Evolutionary conservation across 1,140 invertebrate species (phyloP).

Genomic region (Sinella curviseta): DNA sequence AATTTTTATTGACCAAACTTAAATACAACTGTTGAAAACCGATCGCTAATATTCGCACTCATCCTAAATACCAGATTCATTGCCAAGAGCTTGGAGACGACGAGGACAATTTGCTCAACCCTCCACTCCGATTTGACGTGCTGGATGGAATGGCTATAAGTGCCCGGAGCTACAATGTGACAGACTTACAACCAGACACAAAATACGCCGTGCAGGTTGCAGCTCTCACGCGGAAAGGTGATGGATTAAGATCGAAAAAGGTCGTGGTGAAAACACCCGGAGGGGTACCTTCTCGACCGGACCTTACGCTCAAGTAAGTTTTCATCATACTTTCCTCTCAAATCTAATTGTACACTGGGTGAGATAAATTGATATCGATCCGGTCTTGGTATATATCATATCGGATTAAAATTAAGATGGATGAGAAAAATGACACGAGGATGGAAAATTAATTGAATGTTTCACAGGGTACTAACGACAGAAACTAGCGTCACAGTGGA

Average conservation of each 20-base stretch:
- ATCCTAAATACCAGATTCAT: too few relatives aligned
- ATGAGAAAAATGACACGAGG: background rate
- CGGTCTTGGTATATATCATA: background rate
- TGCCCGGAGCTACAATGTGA: conserved; percentile 78
- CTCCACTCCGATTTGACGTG: conserved; percentile 80
- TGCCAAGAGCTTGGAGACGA: conserved; percentile 86
- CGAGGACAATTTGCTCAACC: conserved; percentile 77
- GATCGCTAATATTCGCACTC: too few relatives aligned
- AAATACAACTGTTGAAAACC: too few relatives aligned
- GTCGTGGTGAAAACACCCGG: conserved; percentile 85
- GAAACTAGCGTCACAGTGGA: conserved; percentile 83
- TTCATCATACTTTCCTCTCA: background rate
- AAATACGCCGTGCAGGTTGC: conserved; percentile 90
- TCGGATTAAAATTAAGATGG: background rate
- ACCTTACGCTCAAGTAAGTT: conserved; percentile 77
- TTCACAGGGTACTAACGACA: conserved; percentile 70
- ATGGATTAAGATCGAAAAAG: conserved; percentile 82
- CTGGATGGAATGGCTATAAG: conserved; percentile 71
- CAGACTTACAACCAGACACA: conserved; percentile 87
- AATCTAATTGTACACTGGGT: background rate
- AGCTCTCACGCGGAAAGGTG: conserved; percentile 85
- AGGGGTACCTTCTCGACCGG: conserved; percentile 85
- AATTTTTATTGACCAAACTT: too few relatives aligned
- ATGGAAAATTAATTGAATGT: conserved; percentile 24
- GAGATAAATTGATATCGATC: background rate